These are phyloP conservation scores for Damaliscus lunatus DNA, from an alignment of 2,113 vertebrate genomes.

Conservation along the genomic window DNA sequence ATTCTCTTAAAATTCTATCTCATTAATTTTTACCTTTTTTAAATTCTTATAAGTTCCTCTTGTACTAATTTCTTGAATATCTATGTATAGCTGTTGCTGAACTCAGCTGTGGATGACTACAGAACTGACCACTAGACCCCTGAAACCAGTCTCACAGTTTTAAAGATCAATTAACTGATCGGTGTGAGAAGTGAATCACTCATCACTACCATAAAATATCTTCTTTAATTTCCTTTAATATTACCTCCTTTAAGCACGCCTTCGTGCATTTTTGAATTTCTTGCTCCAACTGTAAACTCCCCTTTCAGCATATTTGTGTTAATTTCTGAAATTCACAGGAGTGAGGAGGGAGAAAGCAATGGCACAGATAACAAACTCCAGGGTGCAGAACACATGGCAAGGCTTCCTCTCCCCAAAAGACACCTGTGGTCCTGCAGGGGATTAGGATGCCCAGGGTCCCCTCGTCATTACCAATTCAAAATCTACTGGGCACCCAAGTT, in stretches of 20 bases:
- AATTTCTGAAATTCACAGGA: not conserved
- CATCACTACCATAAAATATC: not conserved
- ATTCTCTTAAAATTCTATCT: not conserved
- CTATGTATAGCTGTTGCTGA: not conserved
- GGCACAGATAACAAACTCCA: not conserved
- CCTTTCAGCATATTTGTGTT: not conserved
- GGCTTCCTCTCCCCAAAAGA: not conserved
- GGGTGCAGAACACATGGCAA: fast-evolving
- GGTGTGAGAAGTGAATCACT: not conserved
- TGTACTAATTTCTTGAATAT: not conserved
- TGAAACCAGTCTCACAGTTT: not conserved
- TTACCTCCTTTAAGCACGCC: not conserved
- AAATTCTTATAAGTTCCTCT: not conserved
- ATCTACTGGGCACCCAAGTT: not conserved
- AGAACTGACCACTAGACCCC: not conserved
- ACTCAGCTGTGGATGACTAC: not conserved
- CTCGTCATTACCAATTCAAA: not conserved
- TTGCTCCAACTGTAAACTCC: not conserved
- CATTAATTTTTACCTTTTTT: not conserved
- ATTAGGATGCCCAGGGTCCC: not conserved
- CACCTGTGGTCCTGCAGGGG: not conserved
- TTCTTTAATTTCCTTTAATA: not conserved
- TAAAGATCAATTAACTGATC: not conserved
- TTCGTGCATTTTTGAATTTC: not conserved
- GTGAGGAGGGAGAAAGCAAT: not conserved